These are phyloP conservation scores for Euwallacea fornicatus DNA, from an alignment of 1,140 invertebrate genomes.

Conservation along the genomic window DNA sequence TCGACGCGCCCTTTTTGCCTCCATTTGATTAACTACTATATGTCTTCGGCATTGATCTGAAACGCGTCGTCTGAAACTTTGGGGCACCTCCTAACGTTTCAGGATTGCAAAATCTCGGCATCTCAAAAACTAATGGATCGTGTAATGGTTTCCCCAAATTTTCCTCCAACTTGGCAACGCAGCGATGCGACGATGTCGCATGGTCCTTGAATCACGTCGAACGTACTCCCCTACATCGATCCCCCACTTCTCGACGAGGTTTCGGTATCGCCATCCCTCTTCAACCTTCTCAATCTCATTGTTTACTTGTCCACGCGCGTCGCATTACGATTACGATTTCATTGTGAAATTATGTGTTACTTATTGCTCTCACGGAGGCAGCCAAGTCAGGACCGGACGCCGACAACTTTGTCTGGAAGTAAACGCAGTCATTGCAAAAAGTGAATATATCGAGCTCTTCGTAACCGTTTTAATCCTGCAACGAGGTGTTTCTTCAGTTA, in stretches of 20 bases:
- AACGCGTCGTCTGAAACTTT: too few species aligned
- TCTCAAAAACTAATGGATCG: too few species aligned
- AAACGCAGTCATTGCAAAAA: too few species aligned
- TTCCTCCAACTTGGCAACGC: conserved; percentile 12
- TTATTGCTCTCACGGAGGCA: conserved; percentile 31
- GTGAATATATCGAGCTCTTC: too few species aligned
- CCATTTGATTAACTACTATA: too few species aligned
- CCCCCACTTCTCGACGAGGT: conserved; percentile 12
- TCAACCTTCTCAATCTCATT: conserved; percentile 9
- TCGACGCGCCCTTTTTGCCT: too few species aligned
- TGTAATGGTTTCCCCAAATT: too few species aligned
- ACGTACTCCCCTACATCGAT: conserved; percentile 35
- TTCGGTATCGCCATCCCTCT: conserved; percentile 15
- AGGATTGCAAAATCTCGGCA: too few species aligned
- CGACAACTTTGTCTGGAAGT: neutral
- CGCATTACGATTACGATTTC: conserved; percentile 39
- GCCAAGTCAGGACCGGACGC: conserved; percentile 26
- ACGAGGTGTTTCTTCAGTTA: too few species aligned
- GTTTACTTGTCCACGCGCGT: conserved; percentile 35
- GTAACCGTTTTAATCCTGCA: too few species aligned
- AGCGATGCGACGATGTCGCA: conserved; percentile 31
- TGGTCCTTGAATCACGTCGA: conserved; percentile 35
- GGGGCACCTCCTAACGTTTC: too few species aligned
- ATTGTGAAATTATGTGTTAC: conserved; percentile 42
- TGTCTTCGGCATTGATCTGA: too few species aligned